phyloP scores from a whole-genome alignment of 2,888 invertebrate species.

The Tachystola acroxantha region DNA sequence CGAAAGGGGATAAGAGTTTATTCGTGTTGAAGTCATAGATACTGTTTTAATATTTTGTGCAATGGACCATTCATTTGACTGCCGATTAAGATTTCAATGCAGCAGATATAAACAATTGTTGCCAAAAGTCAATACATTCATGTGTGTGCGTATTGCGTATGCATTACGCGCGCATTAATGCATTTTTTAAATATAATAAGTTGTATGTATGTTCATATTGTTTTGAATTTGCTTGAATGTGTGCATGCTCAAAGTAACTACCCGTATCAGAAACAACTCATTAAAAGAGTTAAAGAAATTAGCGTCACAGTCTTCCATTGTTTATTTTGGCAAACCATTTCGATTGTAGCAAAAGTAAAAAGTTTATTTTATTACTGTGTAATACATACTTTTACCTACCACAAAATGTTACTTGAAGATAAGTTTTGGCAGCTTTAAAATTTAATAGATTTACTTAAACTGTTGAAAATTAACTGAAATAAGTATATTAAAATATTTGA shows the following conservation, averaged over 20 bases:
- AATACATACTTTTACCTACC: conserved; percentile 51
- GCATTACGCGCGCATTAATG: conserved; percentile 51
- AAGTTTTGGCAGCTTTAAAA: conserved; percentile 15
- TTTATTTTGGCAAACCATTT: conserved; percentile 63
- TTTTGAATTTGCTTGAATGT: conserved; percentile 53
- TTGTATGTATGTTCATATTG: conserved; percentile 41
- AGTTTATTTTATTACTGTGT: conserved; percentile 25
- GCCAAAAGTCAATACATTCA: conserved; percentile 52
- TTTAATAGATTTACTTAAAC: not conserved
- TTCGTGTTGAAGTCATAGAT: conserved; percentile 60
- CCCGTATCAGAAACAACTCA: conserved; percentile 30
- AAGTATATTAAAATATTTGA: conserved; percentile 9
- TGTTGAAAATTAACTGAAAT: not conserved
- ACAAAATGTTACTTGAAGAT: conserved; percentile 22
- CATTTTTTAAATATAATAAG: conserved; percentile 74
- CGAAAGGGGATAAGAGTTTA: conserved; percentile 59
- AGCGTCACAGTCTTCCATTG: conserved; percentile 64
- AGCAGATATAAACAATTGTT: conserved; percentile 34
- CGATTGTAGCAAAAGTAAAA: conserved; percentile 67
- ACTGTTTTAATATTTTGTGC: conserved; percentile 67
- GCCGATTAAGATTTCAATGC: conserved; percentile 41
- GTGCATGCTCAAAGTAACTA: conserved; percentile 38
- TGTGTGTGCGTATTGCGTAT: conserved; percentile 23
- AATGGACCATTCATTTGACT: conserved; percentile 51
- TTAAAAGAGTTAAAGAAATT: conserved; percentile 10